Conservation (phyloP, 2,113 vertebrate species). For the Grantiella picta region DNA sequence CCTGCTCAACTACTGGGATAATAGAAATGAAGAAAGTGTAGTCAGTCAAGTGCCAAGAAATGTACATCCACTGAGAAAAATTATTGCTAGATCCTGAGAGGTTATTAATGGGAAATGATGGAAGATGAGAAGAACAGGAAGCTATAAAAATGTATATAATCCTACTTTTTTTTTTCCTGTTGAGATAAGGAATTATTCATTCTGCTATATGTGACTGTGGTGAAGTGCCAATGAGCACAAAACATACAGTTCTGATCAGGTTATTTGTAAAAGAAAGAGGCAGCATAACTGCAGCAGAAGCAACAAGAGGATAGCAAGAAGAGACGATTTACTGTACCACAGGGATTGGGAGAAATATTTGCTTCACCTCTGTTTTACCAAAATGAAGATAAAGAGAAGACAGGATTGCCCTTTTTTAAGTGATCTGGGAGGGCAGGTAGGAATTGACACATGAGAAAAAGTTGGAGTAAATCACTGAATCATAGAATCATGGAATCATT, state of each 20-base stretch:
- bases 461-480: background rate
- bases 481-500: background rate
- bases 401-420: background rate
- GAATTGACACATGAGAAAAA: background rate
- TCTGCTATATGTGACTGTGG: background rate
- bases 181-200: background rate
- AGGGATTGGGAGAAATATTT: background rate
- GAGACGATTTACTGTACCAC: background rate
- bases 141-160: background rate
- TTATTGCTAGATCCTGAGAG: background rate
- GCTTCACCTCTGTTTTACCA: background rate
- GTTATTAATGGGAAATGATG: background rate
- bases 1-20: background rate
- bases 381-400: background rate
- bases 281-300: background rate
- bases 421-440: background rate
- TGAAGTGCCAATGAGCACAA: background rate
- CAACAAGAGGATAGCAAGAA: background rate
- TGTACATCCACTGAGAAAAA: background rate
- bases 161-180: background rate
- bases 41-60: background rate
- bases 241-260: background rate
- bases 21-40: background rate
- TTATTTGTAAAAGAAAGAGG: background rate
- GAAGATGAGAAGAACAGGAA: conserved; percentile 6